These are phyloP conservation scores for Platysternon megacephalum DNA, from an alignment of 2,113 vertebrate genomes.

Conservation along the genomic window DNA sequence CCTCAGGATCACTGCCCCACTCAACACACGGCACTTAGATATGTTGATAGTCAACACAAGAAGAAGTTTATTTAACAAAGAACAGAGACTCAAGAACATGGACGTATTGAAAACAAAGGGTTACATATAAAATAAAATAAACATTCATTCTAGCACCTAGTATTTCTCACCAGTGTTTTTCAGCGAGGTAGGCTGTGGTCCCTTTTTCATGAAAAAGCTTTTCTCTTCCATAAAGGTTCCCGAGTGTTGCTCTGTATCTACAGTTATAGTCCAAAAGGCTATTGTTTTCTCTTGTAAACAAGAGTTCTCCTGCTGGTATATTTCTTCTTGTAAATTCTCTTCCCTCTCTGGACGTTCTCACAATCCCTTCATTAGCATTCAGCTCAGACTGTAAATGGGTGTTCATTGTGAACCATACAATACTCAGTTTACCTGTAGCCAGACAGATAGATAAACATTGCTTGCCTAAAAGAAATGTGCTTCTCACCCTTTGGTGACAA, in stretches of 20 bases:
- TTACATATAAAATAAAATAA: neutral
- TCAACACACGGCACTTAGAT: neutral
- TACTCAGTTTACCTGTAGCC: neutral
- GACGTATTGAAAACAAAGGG: neutral
- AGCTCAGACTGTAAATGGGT: neutral
- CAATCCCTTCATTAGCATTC: neutral
- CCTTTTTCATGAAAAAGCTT: neutral
- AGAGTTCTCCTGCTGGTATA: neutral
- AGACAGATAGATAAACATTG: neutral
- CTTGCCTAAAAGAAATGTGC: neutral
- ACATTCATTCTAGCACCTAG: neutral
- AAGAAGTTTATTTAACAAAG: neutral
- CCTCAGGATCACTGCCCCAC: neutral
- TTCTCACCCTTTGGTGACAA: neutral
- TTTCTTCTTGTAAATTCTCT: neutral
- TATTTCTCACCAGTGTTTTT: neutral
- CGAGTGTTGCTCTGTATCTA: neutral
- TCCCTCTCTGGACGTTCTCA: neutral
- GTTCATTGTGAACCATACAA: neutral
- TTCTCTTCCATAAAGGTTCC: neutral
- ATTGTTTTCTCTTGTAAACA: neutral
- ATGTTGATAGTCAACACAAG: neutral
- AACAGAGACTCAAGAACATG: neutral
- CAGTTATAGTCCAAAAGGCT: neutral
- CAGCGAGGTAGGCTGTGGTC: neutral